Evolutionary conservation across 2,888 invertebrate genomes (phyloP), one percentile per base, ranked within the genome.

Genomic region (Netelia virgata): DNA sequence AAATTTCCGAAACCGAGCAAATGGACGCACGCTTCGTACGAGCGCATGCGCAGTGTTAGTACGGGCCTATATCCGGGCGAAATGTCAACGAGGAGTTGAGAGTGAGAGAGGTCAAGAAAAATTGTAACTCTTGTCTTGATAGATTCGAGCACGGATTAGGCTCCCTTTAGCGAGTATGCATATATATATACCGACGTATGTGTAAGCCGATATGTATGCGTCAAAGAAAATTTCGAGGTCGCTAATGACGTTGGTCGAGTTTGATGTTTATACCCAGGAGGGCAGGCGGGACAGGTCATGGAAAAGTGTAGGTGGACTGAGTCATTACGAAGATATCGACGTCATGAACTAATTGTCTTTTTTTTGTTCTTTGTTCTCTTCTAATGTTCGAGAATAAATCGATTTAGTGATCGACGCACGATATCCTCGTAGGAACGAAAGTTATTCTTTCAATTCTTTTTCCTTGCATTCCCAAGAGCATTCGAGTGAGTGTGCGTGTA

Each of bases 161-260:
- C 23, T 36, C 50, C 50, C 14, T 36, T 10, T 23, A 53, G 50
- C 41, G 28, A 9, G n/a, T 18, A 69, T 1, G 28, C 5, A 68
- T 55, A 55, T 55, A 18, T 69, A 53, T 36, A 55, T 75, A 75
- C 11, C 41, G n/a, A 53, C 23, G 50, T 47, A 28, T 50, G 23
- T 20, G 36, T 47, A 57, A 43, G n/a, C 43, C 3, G 9, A 59
- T 11, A 28, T 59, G 47, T 16, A 55, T 3, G 43, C 75, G 80
- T 50, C 63, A 55, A 61, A 61, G 61, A 73, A 77, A 50, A 81
- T 57, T 57, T 53, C 81, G 73, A 80, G 84, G 84, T 75, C 69
- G 50, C 47, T 20, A 50, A 77, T 84, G 84, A 84, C 84, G 81
- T 77, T 84, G 53, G 77, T 74, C 36, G 55, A 20, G 72, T 57